Evolutionary conservation across 2,797 vertebrate species (phyloP).

Genomic region (Eulemur rubriventer): DNA sequence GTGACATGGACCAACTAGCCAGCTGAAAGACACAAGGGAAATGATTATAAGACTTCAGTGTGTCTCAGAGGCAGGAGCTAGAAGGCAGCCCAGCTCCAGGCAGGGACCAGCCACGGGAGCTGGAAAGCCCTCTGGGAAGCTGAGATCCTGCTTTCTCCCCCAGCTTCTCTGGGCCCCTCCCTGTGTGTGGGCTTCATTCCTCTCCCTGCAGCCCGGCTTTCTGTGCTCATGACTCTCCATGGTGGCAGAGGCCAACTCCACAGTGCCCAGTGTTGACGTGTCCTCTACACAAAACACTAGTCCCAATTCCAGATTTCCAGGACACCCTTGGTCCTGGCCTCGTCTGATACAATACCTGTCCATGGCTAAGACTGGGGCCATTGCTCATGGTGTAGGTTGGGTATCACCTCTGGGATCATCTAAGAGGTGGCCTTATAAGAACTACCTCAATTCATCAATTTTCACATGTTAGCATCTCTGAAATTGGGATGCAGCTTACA

Average conservation of each 20-base stretch:
- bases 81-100: neutral
- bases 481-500: neutral
- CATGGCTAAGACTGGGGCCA: neutral
- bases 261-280: neutral
- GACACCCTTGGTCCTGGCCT: neutral
- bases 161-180: neutral
- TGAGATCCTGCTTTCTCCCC: neutral
- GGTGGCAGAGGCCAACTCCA: neutral
- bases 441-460: neutral
- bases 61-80: neutral
- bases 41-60: neutral
- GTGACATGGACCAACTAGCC: too few species aligned
- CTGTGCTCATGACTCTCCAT: neutral
- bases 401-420: neutral
- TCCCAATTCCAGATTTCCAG: neutral
- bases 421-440: neutral
- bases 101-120: neutral
- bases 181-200: neutral
- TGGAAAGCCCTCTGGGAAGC: neutral
- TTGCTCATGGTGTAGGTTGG: neutral
- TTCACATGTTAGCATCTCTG: neutral
- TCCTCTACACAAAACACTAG: neutral
- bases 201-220: neutral
- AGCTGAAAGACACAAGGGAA: neutral
- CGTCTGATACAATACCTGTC: neutral